phyloP scores from a whole-genome alignment of 2,888 invertebrate genomes.

The Nymphalis urticae region DNA sequence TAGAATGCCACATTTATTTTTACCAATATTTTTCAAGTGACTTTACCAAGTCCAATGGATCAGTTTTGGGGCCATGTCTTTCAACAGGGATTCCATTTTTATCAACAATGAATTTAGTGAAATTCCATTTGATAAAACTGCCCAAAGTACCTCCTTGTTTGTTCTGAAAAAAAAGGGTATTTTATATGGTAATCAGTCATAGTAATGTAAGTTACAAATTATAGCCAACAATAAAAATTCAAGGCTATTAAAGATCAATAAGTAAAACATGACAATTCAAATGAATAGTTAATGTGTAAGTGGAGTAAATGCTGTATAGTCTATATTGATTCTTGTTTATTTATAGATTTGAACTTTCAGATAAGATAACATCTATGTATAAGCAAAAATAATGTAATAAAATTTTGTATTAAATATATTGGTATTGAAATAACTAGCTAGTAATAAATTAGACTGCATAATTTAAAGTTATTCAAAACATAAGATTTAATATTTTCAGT shows the following conservation, averaged over 20 bases:
- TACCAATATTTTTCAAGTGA: conserved; percentile 82
- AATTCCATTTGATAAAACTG: conserved; percentile 92
- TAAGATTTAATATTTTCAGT: too few species aligned
- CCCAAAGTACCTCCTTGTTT: conserved; percentile 81
- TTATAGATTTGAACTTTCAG: not conserved
- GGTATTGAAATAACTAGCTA: too few species aligned
- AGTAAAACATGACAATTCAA: conserved; percentile 30
- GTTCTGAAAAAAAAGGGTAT: conserved; percentile 52
- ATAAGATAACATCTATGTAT: not conserved
- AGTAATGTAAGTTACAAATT: conserved; percentile 8
- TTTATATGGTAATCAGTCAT: not conserved
- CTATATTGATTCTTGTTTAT: not conserved
- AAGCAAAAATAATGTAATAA: not conserved
- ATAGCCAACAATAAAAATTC: conserved; percentile 10
- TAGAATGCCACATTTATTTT: conserved; percentile 35
- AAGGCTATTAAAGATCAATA: conserved; percentile 25
- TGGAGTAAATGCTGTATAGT: conserved; percentile 2
- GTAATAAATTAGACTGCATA: too few species aligned
- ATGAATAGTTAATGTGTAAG: conserved; percentile 24
- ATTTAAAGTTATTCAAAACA: too few species aligned
- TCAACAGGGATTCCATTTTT: conserved; percentile 86
- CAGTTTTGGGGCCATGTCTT: conserved; percentile 84
- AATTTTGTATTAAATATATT: too few species aligned
- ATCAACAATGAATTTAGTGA: conserved; percentile 90
- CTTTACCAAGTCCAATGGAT: conserved; percentile 76